Base-by-base conservation (phyloP, 2,888 invertebrate genomes). In the Ophioninae sp. region DNA sequence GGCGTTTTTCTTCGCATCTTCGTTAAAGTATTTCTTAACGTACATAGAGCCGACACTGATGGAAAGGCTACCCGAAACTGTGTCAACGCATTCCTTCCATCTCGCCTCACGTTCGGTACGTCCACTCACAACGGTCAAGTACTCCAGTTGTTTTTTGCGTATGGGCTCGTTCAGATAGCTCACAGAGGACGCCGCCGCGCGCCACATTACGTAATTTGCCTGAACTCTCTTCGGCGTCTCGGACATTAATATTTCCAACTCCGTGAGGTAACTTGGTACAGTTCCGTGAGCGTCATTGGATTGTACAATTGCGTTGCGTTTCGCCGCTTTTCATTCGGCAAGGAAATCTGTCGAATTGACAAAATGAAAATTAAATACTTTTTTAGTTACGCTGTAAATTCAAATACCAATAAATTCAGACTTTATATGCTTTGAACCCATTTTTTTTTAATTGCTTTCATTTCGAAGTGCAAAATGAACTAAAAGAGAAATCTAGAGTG, bases 141-240 rank as follows among this genome's bases (percentile, higher is more conserved):
- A 98, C 58, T 96, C 95, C 73, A 98, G 93, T 91, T 98, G 97
- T 0, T 97, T 94, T 75, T 96, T 95, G 6, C 98, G 95, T 81
- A 97, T 94, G 78, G 95, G 95, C 74, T 98, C 97, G 0, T 95
- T 96, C 84, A 98, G 93, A 92, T 97, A 98, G 3, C 96, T 95
- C 9, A 97, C 95, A 0, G 97, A 96, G 6, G 96, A 96, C 0
- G 96, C 96, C 0, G 97, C 96, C 0, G 97, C 97, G 75, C 98
- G 95, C 98, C 98, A 98, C 95, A 98, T 95, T 87, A 97, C 96
- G 91, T 99, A 99, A 94, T 99, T 99, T 3, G 98, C 97, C 89
- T 96, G 95, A 3, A 95, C 94, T 85, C 97, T 93, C 88, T 95
- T 95, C 0, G 95, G 94, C 0, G 95, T 95, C 30, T 91, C 91